Evolutionary conservation across 2,113 vertebrate species (phyloP).

Genomic region (Thunnus maccoyii): DNA sequence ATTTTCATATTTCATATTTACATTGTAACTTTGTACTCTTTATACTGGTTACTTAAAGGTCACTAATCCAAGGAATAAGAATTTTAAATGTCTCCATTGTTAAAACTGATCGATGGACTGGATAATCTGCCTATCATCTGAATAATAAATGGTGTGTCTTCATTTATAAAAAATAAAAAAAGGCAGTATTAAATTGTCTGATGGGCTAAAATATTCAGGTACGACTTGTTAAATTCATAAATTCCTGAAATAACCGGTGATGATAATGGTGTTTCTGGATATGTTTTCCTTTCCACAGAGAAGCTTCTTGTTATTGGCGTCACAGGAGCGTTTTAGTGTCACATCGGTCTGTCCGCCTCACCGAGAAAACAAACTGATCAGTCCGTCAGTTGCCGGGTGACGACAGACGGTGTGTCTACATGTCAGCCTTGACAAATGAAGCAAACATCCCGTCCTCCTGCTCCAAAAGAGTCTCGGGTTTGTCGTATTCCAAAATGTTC

Average conservation of each 20-base stretch:
- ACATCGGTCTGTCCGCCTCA: background rate
- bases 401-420: slow-evolving; percentile 82
- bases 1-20: background rate
- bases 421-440: slow-evolving; percentile 96
- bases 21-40: background rate
- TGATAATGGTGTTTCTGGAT: background rate
- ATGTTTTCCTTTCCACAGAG: background rate
- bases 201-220: slow-evolving; percentile 26
- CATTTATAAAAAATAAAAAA: background rate
- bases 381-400: background rate
- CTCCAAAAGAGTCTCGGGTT: slow-evolving; percentile 92
- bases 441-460: slow-evolving; percentile 94
- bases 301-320: background rate
- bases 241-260: background rate
- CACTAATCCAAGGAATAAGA: background rate
- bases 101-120: too few species aligned
- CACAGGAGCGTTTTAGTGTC: background rate
- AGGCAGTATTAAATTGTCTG: background rate
- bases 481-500: slow-evolving; percentile 95
- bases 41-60: background rate
- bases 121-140: background rate
- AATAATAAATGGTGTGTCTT: background rate
- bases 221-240: background rate
- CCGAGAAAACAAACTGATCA: background rate
- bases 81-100: too few species aligned